Conservation (phyloP, 2,888 invertebrate species). For the Barypeithes pellucidus region DNA sequence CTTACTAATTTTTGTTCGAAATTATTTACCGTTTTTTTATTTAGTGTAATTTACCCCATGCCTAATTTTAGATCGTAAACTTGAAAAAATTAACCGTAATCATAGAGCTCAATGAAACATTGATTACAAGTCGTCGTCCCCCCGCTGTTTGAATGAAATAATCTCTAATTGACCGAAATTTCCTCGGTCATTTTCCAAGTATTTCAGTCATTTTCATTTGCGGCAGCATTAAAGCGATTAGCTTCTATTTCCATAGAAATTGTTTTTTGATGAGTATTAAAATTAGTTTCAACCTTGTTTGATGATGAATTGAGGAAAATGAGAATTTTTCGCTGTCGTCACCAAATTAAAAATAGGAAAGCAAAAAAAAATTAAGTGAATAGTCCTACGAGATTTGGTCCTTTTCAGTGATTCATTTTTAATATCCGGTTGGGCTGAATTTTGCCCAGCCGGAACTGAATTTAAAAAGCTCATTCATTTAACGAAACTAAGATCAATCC, state of each 20-base stretch:
- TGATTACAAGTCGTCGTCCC: not conserved
- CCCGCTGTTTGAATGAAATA: not conserved
- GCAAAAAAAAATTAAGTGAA: no score
- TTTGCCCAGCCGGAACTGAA: no score
- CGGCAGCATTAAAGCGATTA: not conserved
- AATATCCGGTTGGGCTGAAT: no score
- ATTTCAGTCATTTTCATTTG: constrained; percentile 12
- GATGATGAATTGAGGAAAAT: not conserved
- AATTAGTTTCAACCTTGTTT: constrained; percentile 3
- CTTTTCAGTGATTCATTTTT: no score
- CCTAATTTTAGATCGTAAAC: not conserved
- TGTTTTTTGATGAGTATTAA: constrained; percentile 11
- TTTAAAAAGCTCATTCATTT: no score
- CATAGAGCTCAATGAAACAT: no score
- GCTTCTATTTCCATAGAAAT: constrained; percentile 6
- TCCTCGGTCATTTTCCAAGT: constrained; percentile 1
- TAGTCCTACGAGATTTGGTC: no score
- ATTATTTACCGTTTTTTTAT: no score
- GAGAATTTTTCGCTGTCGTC: not conserved
- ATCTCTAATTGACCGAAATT: not conserved
- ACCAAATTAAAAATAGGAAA: no score
- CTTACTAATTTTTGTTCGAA: no score
- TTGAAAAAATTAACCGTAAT: not conserved
- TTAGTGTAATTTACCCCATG: no score
- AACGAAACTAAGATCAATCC: no score